phyloP scores from a whole-genome alignment of 2,113 vertebrate species.

The Cyrtonyx montezumae region DNA sequence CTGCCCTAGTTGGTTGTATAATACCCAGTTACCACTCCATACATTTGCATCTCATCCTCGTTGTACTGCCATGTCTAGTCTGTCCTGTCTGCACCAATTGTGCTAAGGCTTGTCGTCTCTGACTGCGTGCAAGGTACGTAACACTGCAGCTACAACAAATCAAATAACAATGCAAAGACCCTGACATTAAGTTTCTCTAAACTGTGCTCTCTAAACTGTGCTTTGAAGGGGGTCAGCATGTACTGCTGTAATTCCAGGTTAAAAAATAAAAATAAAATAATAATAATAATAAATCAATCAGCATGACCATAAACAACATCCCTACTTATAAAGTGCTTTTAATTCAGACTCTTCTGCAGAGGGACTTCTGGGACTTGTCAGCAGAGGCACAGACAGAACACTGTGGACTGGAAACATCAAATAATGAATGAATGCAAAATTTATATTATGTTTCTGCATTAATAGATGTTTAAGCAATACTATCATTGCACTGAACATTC shows the following conservation, averaged over 20 bases:
- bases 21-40: fast-evolving
- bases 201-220: neutral
- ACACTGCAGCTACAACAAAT: neutral
- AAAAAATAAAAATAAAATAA: neutral
- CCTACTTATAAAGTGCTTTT: neutral
- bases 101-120: neutral
- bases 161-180: neutral
- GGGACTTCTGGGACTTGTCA: neutral
- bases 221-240: neutral
- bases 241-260: neutral
- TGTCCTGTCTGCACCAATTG: neutral
- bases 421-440: neutral
- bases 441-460: neutral
- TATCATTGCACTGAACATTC: neutral
- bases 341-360: neutral
- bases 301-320: neutral
- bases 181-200: neutral
- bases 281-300: neutral
- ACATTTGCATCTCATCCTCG: fast-evolving
- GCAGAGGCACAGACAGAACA: neutral
- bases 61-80: neutral
- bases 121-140: neutral
- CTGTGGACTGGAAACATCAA: neutral
- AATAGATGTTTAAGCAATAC: neutral
- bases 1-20: too few species aligned